phyloP scores from a whole-genome alignment of 2,797 vertebrate genomes.

The Tapera naevia region DNA sequence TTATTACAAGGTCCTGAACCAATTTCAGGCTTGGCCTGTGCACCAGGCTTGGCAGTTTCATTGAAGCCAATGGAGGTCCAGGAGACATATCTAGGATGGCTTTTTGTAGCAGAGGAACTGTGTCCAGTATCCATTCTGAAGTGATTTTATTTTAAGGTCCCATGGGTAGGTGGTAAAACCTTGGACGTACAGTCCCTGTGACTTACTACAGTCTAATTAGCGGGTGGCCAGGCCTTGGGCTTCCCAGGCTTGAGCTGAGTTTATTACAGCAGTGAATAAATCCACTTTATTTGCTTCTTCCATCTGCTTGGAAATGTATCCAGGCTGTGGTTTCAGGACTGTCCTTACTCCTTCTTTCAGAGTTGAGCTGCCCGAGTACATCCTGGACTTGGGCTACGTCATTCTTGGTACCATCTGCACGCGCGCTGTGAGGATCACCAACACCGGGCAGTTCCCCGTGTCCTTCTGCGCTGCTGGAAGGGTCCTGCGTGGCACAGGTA shows the following conservation, averaged over 20 bases:
- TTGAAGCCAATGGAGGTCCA: background rate
- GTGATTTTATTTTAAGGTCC: background rate
- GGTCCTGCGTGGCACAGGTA: constrained; percentile 83
- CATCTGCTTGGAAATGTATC: background rate
- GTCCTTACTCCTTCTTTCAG: constrained; percentile 68
- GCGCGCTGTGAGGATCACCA: constrained; percentile 81
- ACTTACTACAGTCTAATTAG: too few relatives aligned
- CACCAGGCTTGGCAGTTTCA: background rate
- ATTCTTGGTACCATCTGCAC: constrained; percentile 69
- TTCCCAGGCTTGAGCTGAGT: background rate
- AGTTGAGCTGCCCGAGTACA: constrained; percentile 83
- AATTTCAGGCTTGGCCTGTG: background rate
- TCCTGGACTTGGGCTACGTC: constrained; percentile 88
- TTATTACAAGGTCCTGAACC: background rate
- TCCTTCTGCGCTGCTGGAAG: constrained; percentile 76
- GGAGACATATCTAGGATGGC: background rate
- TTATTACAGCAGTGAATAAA: background rate
- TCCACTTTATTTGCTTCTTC: background rate
- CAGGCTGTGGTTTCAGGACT: background rate
- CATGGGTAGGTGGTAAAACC: background rate
- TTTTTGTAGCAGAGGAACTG: background rate
- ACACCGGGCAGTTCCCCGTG: constrained; percentile 78
- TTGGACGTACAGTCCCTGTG: background rate
- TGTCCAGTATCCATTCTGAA: background rate
- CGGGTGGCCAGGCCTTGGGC: background rate